Percentiles rank a stretch among this genome's conserved stretches.
Conservation (phyloP, 1,140 invertebrate species). For the Penaeus japonicus region DNA sequence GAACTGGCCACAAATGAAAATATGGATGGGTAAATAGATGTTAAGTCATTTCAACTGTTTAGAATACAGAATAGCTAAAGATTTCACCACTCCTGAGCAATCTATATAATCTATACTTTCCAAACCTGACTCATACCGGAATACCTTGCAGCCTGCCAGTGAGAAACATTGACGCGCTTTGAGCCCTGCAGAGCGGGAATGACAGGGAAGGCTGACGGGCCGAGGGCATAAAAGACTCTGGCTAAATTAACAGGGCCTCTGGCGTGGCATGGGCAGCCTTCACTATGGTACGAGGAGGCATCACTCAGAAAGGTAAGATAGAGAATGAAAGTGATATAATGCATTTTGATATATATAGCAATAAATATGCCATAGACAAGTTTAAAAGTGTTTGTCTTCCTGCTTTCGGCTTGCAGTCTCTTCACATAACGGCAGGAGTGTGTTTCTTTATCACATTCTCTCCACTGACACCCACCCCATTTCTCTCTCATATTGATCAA, state of each 20-base stretch:
- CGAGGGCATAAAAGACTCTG: slow-evolving; percentile 71
- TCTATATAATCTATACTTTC: not conserved
- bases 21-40: too few species aligned
- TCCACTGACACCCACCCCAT: slow-evolving; percentile 40
- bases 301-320: slow-evolving; percentile 79
- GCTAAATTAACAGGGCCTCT: slow-evolving; percentile 88
- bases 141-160: not conserved
- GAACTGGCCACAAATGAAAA: too few species aligned
- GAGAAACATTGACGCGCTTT: not conserved
- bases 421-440: slow-evolving; percentile 90
- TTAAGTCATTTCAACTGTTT: not conserved
- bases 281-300: slow-evolving; percentile 94
- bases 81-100: not conserved
- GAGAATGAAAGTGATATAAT: not conserved
- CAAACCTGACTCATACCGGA: not conserved
- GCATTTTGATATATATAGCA: not conserved
- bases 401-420: slow-evolving; percentile 92
- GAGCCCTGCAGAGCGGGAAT: not conserved
- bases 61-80: not conserved
- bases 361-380: too few species aligned
- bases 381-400: slow-evolving; percentile 42
- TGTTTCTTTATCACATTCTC: slow-evolving; percentile 68
- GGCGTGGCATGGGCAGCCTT: slow-evolving; percentile 92
- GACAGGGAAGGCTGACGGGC: slow-evolving; percentile 24
- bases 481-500: not conserved